A percentile compares a stretch with the other conserved stretches of the same genome.
These are phyloP conservation scores for Champsocephalus esox DNA, from an alignment of 2,797 vertebrate genomes.

Conservation along the genomic window DNA sequence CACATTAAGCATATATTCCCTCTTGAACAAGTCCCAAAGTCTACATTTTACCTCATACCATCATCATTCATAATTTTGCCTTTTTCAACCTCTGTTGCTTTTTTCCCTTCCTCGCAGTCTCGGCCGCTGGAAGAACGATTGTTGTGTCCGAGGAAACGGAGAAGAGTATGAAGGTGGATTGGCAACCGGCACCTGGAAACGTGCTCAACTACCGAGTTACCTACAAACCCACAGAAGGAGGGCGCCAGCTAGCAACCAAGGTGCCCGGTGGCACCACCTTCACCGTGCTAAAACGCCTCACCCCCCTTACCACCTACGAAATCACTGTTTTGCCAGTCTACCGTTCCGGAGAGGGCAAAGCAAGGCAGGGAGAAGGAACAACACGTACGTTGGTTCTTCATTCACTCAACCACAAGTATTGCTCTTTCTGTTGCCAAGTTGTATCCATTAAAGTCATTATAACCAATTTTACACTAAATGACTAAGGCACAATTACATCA, in stretches of 20 bases:
- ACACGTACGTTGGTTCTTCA: constrained; percentile 87
- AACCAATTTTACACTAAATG: background rate
- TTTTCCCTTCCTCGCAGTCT: constrained; percentile 82
- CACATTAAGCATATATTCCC: constrained; percentile 44
- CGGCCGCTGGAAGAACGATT: constrained; percentile 86
- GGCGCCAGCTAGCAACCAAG: constrained; percentile 91
- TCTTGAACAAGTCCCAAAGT: constrained; percentile 45
- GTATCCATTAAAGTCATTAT: constrained; percentile 1
- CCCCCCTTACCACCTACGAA: constrained; percentile 92
- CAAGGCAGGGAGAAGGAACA: constrained; percentile 93
- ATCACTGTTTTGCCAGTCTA: constrained; percentile 93
- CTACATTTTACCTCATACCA: constrained; percentile 26
- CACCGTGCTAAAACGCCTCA: constrained; percentile 90
- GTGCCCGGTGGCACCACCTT: constrained; percentile 86
- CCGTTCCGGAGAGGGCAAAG: constrained; percentile 91
- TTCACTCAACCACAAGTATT: constrained; percentile 9
- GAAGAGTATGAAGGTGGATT: constrained; percentile 91
- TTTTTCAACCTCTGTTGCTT: constrained; percentile 29
- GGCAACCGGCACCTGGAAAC: constrained; percentile 93
- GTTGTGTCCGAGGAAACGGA: constrained; percentile 94
- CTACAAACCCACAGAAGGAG: constrained; percentile 89
- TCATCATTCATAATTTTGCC: constrained; percentile 37
- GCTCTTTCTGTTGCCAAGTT: constrained; percentile 4
- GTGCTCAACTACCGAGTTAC: constrained; percentile 93
- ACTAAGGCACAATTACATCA: background rate